phyloP scores from a whole-genome alignment of 2,797 vertebrate species.

The Anableps anableps region DNA sequence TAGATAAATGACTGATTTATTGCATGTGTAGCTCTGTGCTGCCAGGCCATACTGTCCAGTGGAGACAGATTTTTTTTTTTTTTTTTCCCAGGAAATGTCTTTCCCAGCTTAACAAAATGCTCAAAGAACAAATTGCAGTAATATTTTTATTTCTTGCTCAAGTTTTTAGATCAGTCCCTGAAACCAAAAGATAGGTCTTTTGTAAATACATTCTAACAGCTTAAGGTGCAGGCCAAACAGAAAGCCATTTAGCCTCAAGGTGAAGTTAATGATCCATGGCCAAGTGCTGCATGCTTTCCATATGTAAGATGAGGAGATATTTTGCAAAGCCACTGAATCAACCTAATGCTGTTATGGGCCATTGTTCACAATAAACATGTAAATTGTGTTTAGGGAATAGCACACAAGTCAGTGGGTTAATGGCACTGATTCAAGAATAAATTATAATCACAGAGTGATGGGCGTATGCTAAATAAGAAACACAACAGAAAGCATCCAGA shows the following conservation, averaged over 20 bases:
- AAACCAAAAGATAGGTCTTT: constrained; percentile 28
- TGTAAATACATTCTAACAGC: constrained; percentile 64
- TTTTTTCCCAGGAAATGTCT: neutral
- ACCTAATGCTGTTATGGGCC: constrained; percentile 89
- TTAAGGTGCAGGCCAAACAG: constrained; percentile 84
- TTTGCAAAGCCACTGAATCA: constrained; percentile 89
- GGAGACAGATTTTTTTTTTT: neutral
- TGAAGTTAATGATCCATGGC: constrained; percentile 90
- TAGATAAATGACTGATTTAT: constrained; percentile 69
- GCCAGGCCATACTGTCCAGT: constrained; percentile 48
- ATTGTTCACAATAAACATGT: constrained; percentile 93
- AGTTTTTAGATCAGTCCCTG: constrained; percentile 4
- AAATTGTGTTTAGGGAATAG: constrained; percentile 84
- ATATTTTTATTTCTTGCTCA: neutral
- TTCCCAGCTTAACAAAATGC: neutral
- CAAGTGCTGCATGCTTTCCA: constrained; percentile 86
- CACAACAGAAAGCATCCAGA: neutral
- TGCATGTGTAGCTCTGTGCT: constrained; percentile 50
- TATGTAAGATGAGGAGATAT: constrained; percentile 86
- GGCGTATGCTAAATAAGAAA: constrained; percentile 1
- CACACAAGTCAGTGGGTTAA: constrained; percentile 68
- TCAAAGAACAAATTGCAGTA: neutral
- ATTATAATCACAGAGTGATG: constrained; percentile 57
- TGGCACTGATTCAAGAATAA: constrained; percentile 58
- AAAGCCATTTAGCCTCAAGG: constrained; percentile 85